These are phyloP conservation scores for Aethes cnicana DNA, from an alignment of 2,888 invertebrate genomes.

Conservation along the genomic window DNA sequence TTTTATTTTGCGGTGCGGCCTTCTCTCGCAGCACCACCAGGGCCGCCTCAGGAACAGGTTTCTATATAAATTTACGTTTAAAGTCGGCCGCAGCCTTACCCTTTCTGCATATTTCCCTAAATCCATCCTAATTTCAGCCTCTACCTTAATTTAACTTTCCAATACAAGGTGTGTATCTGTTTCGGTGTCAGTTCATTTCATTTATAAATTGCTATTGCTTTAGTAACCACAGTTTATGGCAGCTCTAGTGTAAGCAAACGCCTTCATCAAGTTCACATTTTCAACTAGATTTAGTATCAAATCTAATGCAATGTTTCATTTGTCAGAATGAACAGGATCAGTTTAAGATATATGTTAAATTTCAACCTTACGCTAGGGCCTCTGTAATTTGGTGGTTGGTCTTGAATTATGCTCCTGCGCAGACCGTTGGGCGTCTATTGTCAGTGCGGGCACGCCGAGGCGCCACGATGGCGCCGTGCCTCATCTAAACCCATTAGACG, in stretches of 20 bases:
- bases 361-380: too few relatives aligned
- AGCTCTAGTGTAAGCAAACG: too few relatives aligned
- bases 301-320: too few relatives aligned
- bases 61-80: slow-evolving; percentile 73
- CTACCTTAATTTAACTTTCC: slow-evolving; percentile 40
- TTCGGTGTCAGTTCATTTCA: too few relatives aligned
- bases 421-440: slow-evolving; percentile 58
- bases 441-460: slow-evolving; percentile 36
- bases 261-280: neutral
- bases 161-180: too few relatives aligned
- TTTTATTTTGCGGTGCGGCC: slow-evolving; percentile 74
- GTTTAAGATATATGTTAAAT: too few relatives aligned
- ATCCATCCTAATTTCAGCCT: slow-evolving; percentile 44
- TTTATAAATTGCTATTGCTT: too few relatives aligned
- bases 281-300: neutral
- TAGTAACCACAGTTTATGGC: too few relatives aligned
- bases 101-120: slow-evolving; percentile 62
- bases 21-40: slow-evolving; percentile 54
- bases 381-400: too few relatives aligned
- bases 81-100: slow-evolving; percentile 57
- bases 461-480: slow-evolving; percentile 48
- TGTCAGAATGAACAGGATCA: too few relatives aligned
- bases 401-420: slow-evolving; percentile 41
- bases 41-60: slow-evolving; percentile 72
- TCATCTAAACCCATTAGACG: slow-evolving; percentile 46